Conservation (phyloP, 2,888 invertebrate genomes). For the Xestobium rufovillosum region DNA sequence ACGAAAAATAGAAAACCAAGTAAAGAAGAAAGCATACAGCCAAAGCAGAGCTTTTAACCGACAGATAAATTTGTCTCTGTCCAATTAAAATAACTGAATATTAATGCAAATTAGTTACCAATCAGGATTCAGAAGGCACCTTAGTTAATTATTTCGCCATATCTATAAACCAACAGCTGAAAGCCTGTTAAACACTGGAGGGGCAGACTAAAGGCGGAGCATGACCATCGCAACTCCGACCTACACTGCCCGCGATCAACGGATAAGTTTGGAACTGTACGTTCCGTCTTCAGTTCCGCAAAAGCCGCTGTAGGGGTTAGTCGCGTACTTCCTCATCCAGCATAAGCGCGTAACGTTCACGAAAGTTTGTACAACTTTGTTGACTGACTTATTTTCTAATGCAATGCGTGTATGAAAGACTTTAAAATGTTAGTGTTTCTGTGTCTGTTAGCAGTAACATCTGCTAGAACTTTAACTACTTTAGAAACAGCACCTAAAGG, state of each 20-base stretch:
- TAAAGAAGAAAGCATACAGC: no score
- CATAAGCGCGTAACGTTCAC: not conserved
- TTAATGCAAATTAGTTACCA: no score
- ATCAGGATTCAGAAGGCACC: no score
- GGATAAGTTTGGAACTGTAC: constrained; percentile 17
- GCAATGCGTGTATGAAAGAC: not conserved
- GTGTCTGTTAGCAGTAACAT: constrained; percentile 26
- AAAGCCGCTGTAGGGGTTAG: constrained; percentile 18
- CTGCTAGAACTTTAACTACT: constrained; percentile 36
- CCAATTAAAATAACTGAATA: no score
- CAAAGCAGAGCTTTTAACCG: no score
- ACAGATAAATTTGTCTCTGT: no score
- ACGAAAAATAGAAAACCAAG: no score
- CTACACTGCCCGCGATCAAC: constrained; percentile 29
- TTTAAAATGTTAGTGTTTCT: constrained; percentile 23
- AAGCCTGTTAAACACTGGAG: constrained; percentile 33
- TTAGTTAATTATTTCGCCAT: no score
- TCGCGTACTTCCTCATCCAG: constrained; percentile 11
- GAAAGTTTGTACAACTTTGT: not conserved
- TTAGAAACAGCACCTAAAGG: constrained; percentile 61
- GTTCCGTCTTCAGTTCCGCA: constrained; percentile 30
- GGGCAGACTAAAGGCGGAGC: constrained; percentile 35
- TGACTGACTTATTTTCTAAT: not conserved
- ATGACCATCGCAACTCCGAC: constrained; percentile 34
- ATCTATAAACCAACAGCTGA: no score